Percentiles rank a stretch among this genome's conserved stretches.
Conservation (phyloP, 2,113 vertebrate species). For the Odobenus rosmarus region DNA sequence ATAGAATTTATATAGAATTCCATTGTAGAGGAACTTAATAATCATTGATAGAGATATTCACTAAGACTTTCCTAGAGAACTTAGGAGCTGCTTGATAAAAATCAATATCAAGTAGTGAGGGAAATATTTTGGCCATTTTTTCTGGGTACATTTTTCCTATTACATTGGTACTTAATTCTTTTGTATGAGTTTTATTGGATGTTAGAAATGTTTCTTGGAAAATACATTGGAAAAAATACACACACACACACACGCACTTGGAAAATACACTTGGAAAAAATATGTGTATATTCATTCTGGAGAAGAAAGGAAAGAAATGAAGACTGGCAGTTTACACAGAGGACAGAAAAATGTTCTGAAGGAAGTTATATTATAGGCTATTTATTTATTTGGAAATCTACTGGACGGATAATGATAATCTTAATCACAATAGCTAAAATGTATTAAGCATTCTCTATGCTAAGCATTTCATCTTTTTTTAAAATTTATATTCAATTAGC, state of each 20-base stretch:
- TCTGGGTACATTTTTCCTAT: background rate
- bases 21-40: background rate
- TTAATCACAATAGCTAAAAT: background rate
- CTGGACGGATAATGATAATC: background rate
- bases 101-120: background rate
- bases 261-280: background rate
- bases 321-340: background rate
- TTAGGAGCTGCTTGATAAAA: background rate
- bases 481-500: background rate
- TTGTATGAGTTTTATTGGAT: background rate
- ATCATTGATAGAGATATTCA: background rate
- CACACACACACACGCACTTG: background rate
- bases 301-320: background rate
- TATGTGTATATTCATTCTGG: background rate
- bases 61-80: background rate
- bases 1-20: background rate
- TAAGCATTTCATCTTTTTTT: background rate
- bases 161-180: background rate
- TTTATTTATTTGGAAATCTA: background rate
- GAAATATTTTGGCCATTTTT: background rate
- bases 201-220: background rate
- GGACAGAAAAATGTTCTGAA: background rate
- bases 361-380: background rate
- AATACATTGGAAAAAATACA: background rate
- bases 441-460: background rate